Conservation (phyloP, 1,140 invertebrate species). For the Penaeus indicus region DNA sequence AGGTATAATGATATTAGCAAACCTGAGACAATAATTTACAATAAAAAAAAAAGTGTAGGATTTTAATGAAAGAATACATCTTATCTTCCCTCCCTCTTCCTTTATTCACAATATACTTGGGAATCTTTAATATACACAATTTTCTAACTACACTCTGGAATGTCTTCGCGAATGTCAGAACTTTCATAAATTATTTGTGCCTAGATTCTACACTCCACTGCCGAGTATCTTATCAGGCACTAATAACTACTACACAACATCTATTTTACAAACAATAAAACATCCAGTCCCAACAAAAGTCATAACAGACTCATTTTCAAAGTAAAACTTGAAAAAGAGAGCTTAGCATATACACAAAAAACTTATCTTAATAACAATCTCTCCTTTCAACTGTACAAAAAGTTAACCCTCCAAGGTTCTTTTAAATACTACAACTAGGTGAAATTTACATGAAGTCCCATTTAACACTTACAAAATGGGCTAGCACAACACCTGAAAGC, state of each 20-base stretch:
- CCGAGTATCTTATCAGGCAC: not conserved
- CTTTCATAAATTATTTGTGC: constrained; percentile 37
- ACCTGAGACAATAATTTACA: no score
- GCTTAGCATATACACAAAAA: constrained; percentile 26
- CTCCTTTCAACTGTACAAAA: constrained; percentile 29
- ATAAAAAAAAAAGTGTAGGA: not conserved
- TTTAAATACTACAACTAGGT: constrained; percentile 21
- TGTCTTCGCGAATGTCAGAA: constrained; percentile 16
- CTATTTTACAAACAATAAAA: not conserved
- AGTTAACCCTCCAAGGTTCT: not conserved
- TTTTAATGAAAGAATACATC: not conserved
- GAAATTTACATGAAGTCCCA: constrained; percentile 29
- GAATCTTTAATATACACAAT: constrained; percentile 41
- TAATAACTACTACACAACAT: constrained; percentile 1
- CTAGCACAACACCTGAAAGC: constrained; percentile 30
- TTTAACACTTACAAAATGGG: not conserved
- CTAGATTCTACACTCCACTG: not conserved
- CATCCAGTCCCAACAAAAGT: constrained; percentile 27
- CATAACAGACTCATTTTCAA: not conserved
- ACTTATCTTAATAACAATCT: constrained; percentile 31
- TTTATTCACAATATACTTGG: constrained; percentile 44
- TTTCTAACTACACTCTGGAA: constrained; percentile 37
- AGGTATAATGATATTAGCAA: no score
- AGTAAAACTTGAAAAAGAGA: not conserved
- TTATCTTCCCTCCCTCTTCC: constrained; percentile 10